Conservation (phyloP, 2,113 vertebrate species). For the Irena cyanogastra region DNA sequence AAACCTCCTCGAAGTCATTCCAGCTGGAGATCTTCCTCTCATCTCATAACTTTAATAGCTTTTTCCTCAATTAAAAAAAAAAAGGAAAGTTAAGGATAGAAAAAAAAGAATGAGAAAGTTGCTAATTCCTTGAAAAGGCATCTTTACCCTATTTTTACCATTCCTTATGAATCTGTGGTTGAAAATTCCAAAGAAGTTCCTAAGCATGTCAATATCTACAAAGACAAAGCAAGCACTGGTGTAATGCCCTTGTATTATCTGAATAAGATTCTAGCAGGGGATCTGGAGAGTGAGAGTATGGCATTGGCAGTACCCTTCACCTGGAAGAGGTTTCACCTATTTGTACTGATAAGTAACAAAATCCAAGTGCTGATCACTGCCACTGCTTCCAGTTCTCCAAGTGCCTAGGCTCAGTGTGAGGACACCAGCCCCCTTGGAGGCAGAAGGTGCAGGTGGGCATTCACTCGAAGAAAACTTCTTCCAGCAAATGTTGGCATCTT, state of each 20-base stretch:
- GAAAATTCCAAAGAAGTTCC: background rate
- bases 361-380: background rate
- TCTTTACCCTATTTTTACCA: background rate
- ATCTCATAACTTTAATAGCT: background rate
- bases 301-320: background rate
- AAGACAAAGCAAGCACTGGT: background rate
- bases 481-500: background rate
- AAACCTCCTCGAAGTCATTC: background rate
- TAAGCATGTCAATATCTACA: background rate
- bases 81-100: background rate
- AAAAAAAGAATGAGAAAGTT: background rate
- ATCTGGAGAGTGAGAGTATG: background rate
- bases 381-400: background rate
- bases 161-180: background rate
- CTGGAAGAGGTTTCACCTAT: background rate
- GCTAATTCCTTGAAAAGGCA: background rate
- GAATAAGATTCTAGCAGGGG: background rate
- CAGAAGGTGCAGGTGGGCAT: background rate
- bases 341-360: background rate
- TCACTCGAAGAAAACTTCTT: background rate
- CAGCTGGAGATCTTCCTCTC: background rate
- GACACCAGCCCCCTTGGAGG: background rate
- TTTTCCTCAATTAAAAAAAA: background rate
- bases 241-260: background rate
- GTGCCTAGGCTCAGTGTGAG: background rate